Percentiles rank a stretch among this genome's conserved stretches.
Conservation (phyloP, 2,888 invertebrate species). For the Drosophila cognata region DNA sequence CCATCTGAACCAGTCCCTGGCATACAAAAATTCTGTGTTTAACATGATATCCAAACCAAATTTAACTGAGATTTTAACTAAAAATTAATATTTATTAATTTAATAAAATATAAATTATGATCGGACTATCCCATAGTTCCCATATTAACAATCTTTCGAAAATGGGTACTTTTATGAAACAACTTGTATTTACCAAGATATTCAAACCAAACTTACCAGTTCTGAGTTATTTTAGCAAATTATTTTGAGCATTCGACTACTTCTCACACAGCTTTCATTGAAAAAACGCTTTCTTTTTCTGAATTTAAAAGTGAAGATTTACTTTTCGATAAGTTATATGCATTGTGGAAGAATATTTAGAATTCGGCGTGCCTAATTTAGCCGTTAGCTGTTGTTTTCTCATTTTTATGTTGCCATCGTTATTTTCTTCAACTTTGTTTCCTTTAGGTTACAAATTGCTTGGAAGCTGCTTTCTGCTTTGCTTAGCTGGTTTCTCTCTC, state of each 20-base stretch:
- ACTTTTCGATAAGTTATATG: background rate
- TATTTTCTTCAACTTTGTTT: conserved; percentile 71
- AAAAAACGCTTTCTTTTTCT: background rate
- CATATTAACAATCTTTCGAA: background rate
- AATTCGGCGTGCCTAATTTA: background rate
- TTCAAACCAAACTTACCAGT: background rate
- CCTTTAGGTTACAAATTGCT: conserved; percentile 76
- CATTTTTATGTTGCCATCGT: conserved; percentile 45
- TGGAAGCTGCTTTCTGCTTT: conserved; percentile 44
- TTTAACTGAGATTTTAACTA: background rate
- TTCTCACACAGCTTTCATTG: background rate
- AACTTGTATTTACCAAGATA: background rate
- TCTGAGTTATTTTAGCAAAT: background rate
- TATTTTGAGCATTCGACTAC: too few species aligned
- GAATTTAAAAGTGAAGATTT: background rate
- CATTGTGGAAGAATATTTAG: background rate
- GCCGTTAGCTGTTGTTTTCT: background rate
- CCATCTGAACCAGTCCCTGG: background rate
- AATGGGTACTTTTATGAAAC: background rate
- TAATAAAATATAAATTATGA: background rate
- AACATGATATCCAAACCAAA: background rate
- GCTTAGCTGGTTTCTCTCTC: conserved; percentile 51
- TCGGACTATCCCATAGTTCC: background rate
- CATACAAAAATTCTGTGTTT: background rate
- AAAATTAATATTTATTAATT: background rate